A percentile compares a stretch with the other conserved stretches of the same genome.
Evolutionary conservation across 35 echinoderm and acorn worm species (phyloP).

Genomic region (Anneissia japonica): DNA sequence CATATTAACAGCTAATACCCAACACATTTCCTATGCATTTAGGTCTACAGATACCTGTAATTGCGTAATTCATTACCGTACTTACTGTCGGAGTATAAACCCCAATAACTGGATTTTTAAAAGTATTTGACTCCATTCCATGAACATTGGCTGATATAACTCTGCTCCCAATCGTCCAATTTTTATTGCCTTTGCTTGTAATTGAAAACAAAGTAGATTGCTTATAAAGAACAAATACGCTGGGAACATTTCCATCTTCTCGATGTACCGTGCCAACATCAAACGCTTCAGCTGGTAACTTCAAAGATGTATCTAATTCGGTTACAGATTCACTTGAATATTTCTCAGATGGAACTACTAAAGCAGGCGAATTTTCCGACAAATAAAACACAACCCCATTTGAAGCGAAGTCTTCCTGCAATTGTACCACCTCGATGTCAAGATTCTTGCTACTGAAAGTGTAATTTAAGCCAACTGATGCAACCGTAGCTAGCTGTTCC

Average conservation of each 20-base stretch:
- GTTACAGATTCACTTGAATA: background rate
- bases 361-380: background rate
- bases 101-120: background rate
- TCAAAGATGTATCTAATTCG: background rate
- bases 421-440: background rate
- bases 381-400: background rate
- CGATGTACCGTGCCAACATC: background rate
- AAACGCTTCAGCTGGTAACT: background rate
- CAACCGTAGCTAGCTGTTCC: background rate
- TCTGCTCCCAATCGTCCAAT: background rate
- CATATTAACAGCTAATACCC: too few species aligned
- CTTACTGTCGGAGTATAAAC: background rate
- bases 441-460: background rate
- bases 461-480: background rate
- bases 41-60: too few species aligned
- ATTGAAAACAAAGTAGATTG: background rate
- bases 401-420: background rate
- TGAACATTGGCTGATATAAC: background rate
- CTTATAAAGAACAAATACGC: background rate
- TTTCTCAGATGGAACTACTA: background rate
- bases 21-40: too few species aligned
- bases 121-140: background rate
- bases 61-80: too few species aligned
- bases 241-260: background rate
- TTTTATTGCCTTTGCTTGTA: background rate